Percentiles rank a stretch among this genome's conserved stretches.
These are phyloP conservation scores for Spermophilus dauricus DNA, from an alignment of 2,113 vertebrate genomes.

Conservation along the genomic window DNA sequence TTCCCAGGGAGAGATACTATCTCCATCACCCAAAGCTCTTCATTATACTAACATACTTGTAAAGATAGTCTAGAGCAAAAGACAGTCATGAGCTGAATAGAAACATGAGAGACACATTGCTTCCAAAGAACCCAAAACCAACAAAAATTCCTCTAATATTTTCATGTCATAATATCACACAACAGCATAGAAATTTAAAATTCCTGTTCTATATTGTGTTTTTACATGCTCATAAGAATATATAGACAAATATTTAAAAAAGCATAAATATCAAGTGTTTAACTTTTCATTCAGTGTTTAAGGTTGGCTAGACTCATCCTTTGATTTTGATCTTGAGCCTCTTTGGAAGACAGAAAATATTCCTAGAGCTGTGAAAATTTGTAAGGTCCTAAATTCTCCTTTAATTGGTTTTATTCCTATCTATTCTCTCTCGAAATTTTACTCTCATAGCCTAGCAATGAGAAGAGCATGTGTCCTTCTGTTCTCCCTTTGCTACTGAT, in stretches of 20 bases:
- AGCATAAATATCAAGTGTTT: background rate
- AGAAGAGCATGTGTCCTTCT: background rate
- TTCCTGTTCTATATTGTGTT: background rate
- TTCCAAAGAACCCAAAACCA: background rate
- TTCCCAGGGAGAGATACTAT: background rate
- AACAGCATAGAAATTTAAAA: background rate
- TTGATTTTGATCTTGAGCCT: background rate
- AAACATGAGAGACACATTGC: background rate
- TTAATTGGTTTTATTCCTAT: slow-evolving; percentile 10
- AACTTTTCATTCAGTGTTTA: background rate
- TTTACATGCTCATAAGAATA: background rate
- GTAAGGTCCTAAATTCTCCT: background rate
- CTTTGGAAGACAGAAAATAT: background rate
- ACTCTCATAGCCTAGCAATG: background rate
- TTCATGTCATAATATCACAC: background rate
- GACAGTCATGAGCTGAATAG: background rate
- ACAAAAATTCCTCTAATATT: background rate
- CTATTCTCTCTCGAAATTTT: background rate
- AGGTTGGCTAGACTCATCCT: background rate
- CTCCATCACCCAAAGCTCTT: background rate
- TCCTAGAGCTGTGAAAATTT: background rate
- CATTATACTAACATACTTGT: background rate
- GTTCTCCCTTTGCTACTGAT: slow-evolving; percentile 30
- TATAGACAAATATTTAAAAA: background rate
- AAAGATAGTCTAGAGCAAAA: background rate